Evolutionary conservation across 1,140 invertebrate species (phyloP), one percentile per base, ranked within the genome.

Genomic region (Trinorchestia longiramus): DNA sequence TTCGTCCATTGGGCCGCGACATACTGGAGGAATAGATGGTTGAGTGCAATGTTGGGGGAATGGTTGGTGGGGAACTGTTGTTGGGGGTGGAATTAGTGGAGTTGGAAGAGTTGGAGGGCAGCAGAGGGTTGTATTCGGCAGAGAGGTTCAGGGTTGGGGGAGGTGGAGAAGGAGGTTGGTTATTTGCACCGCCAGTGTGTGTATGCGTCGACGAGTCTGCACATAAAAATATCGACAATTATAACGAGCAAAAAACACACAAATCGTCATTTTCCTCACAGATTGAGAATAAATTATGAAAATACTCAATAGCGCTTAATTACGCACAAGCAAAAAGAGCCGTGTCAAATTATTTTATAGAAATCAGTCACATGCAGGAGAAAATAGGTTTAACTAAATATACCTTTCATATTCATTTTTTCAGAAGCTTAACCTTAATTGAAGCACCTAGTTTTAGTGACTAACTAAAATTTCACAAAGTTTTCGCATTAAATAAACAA

Each of bases 101-200:
- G 92, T 94, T 94, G 43, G 92, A 94, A 40, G 92, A 94, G 92
- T 94, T 94, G 44, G 43, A 94, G 92, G 92, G 92, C 43, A 94
- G 92, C 36, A 94, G n/a, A 6, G 92, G 92, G 92, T 94, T 94
- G 44, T 94, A 94, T 44, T 94, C 92, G 92, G 92, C 92, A 8
- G 92, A 94, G 43, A 94, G 92, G 44, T 94, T 94, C 11, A 94
- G 92, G 43, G 92, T 94, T 94, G 92, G 43, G 41, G 92, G 92
- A 45, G 92, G 92, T 11, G 92, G 44, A n/a, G 92, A 94, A 28
- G 92, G 92, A 36, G 92, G 92, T 45, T 44, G 92, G 43, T 43
- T 40, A n/a, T 40, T 94, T 42, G 43, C 15, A 42, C 43, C 88
- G 88, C 88, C 88, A 43, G 36, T 47, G 92, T 94, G 42, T 41